Evolutionary conservation across 2,113 vertebrate species (phyloP).

Genomic region (Craseonycteris thonglongyai): DNA sequence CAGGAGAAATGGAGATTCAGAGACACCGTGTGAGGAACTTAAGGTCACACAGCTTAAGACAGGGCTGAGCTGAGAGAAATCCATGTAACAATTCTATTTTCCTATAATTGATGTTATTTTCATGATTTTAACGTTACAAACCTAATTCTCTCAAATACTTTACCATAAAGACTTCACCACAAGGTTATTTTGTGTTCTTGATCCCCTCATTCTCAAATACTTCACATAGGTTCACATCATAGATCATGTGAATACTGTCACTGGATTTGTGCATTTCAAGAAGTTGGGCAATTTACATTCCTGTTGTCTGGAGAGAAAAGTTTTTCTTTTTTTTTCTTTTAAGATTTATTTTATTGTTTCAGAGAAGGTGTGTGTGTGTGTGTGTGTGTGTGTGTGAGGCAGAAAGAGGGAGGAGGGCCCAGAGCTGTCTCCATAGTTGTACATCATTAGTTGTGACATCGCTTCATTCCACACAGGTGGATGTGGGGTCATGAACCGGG

Average conservation of each 20-base stretch:
- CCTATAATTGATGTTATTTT: background rate
- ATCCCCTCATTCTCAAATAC: background rate
- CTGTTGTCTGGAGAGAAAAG: background rate
- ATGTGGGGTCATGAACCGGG: no score
- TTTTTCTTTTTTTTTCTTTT: no score
- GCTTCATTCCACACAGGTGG: no score
- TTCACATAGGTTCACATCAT: background rate
- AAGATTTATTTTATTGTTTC: no score
- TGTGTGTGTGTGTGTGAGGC: no score
- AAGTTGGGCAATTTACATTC: background rate
- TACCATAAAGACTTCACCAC: background rate
- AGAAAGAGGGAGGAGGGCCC: no score
- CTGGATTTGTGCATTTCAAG: background rate
- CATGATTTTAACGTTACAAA: background rate
- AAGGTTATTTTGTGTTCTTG: background rate
- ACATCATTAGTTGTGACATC: no score
- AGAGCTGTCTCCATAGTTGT: no score
- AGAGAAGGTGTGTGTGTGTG: no score
- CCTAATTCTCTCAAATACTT: background rate
- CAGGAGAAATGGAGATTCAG: background rate
- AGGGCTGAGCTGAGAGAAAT: background rate
- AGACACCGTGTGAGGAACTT: background rate
- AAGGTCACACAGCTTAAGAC: background rate
- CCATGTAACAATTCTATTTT: background rate
- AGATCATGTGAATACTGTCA: background rate